Percentiles rank a stretch among this genome's conserved stretches.
phyloP scores from a whole-genome alignment of 2,888 invertebrate species.

The Apoda limacodes region DNA sequence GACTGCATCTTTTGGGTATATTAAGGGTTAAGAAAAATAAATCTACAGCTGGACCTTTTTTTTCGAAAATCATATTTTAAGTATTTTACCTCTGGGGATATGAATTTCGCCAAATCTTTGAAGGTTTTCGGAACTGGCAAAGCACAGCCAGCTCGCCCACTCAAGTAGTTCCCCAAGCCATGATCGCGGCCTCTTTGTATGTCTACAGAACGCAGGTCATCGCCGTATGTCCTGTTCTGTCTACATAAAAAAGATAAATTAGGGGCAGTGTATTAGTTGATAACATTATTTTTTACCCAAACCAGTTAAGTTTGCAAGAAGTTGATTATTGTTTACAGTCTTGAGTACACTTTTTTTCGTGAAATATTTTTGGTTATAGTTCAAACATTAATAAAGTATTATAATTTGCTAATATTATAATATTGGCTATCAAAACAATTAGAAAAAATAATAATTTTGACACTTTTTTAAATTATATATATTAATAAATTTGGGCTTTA shows the following conservation, averaged over 20 bases:
- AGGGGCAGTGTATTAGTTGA: too few species aligned
- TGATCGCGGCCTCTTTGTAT: constrained; percentile 84
- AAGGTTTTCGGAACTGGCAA: constrained; percentile 70
- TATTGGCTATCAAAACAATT: not conserved
- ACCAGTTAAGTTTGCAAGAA: too few species aligned
- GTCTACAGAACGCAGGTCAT: constrained; percentile 78
- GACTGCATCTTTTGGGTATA: too few species aligned
- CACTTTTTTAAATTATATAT: too few species aligned
- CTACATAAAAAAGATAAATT: too few species aligned
- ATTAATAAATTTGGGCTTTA: too few species aligned
- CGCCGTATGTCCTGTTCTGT: constrained; percentile 58
- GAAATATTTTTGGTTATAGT: not conserved
- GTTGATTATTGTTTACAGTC: too few species aligned
- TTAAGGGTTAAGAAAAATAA: too few species aligned
- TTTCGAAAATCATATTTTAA: not conserved
- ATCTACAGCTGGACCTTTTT: too few species aligned
- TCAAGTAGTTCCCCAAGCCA: constrained; percentile 80
- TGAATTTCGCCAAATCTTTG: constrained; percentile 41
- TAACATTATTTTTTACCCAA: too few species aligned
- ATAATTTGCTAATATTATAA: not conserved
- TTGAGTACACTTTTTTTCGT: not conserved
- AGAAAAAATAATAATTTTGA: too few species aligned
- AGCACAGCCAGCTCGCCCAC: constrained; percentile 77
- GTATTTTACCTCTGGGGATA: constrained; percentile 4
- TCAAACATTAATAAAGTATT: not conserved